A percentile compares a stretch with the other conserved stretches of the same genome.
Conservation (phyloP, 53 echinoderm and acorn worm species). For the Holothuria scabra region DNA sequence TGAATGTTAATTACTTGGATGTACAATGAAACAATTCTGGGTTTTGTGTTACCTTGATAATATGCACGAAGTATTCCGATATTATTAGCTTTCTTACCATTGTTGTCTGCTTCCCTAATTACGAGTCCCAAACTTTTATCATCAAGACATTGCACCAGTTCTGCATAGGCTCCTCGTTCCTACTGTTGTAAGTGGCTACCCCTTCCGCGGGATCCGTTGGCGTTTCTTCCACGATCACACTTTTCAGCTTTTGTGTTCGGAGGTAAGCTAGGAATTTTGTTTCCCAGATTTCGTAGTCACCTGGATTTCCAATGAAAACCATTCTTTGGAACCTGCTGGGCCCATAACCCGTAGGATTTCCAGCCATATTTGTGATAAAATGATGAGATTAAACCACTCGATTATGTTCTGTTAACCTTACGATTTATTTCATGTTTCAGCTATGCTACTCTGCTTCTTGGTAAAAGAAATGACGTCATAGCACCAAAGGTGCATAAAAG, state of each 20-base stretch:
- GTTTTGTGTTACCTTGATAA: slow-evolving; percentile 39
- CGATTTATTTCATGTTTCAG: no score
- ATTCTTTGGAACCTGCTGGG: slow-evolving; percentile 33
- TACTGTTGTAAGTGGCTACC: slow-evolving; percentile 19
- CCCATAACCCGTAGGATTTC: slow-evolving; percentile 28
- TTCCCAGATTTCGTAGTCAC: slow-evolving; percentile 10
- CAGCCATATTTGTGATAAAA: background rate
- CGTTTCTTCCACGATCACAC: background rate
- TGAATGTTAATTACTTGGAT: slow-evolving; percentile 35
- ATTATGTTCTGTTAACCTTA: no score
- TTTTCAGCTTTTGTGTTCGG: slow-evolving; percentile 15
- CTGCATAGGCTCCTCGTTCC: background rate
- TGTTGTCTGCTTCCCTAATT: slow-evolving; percentile 45
- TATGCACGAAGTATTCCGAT: background rate
- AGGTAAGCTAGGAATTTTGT: slow-evolving; percentile 28
- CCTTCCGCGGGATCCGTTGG: slow-evolving; percentile 23
- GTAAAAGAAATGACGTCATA: no score
- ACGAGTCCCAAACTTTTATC: slow-evolving; percentile 52
- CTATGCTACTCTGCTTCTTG: no score
- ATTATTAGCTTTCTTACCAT: slow-evolving; percentile 54
- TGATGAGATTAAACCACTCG: background rate
- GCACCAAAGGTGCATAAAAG: no score
- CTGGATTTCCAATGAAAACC: slow-evolving; percentile 33
- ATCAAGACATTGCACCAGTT: slow-evolving; percentile 16
- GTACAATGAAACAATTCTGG: slow-evolving; percentile 41